phyloP scores from a whole-genome alignment of 2,888 invertebrate genomes.

The Lottia gigantea region DNA sequence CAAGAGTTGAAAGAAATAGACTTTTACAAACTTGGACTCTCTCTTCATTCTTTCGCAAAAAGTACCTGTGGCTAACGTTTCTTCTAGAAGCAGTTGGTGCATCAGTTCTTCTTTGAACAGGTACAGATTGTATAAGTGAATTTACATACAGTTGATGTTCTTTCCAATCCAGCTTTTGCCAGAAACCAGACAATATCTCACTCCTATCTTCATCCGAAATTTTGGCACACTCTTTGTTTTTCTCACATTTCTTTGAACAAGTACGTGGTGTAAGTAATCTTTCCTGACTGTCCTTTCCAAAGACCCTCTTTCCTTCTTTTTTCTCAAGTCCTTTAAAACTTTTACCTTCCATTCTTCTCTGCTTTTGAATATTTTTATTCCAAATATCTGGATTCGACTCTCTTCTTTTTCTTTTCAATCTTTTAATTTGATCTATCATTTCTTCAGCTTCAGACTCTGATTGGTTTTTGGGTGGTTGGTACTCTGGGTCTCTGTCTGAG shows the following conservation, averaged over 20 bases:
- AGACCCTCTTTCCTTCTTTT: neutral
- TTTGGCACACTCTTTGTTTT: neutral
- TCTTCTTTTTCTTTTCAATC: neutral
- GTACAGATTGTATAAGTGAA: neutral
- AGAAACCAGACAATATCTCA: neutral
- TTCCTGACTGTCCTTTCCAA: neutral
- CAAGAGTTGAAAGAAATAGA: constrained; percentile 36
- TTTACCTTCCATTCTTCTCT: neutral
- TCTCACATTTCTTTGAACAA: neutral
- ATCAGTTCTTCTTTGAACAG: no score
- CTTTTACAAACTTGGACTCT: constrained; percentile 31
- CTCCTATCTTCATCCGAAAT: neutral
- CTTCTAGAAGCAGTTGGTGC: constrained; percentile 9
- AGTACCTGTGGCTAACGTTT: constrained; percentile 15
- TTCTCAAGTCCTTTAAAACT: neutral
- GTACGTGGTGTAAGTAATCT: neutral
- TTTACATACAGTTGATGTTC: neutral
- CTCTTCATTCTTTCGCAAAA: constrained; percentile 20
- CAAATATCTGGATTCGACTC: neutral
- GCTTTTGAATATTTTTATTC: constrained; percentile 9
- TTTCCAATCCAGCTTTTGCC: neutral
- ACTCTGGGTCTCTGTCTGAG: no score
- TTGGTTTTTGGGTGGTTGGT: no score
- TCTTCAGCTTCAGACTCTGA: no score
- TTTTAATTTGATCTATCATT: no score